Evolutionary conservation across 2,888 invertebrate species (phyloP).

Genomic region (Mallateleia sp.): DNA sequence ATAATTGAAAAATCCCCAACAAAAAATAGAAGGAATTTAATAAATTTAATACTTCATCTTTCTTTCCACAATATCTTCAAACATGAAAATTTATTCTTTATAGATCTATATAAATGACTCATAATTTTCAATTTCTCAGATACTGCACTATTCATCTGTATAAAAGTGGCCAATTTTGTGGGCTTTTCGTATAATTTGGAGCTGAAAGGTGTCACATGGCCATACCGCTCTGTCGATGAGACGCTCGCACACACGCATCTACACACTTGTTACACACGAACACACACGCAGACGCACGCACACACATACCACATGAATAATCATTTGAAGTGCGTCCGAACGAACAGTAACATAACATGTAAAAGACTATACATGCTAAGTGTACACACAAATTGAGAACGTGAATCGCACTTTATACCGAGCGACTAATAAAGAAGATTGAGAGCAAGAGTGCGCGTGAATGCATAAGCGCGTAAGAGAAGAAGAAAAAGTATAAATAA

Average conservation of each 20-base stretch:
- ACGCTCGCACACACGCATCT: constrained; percentile 47
- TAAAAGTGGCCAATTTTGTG: neutral
- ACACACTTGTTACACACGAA: constrained; percentile 44
- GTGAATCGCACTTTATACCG: constrained; percentile 83
- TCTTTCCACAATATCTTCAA: too few species aligned
- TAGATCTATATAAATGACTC: too few species aligned
- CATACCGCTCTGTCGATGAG: constrained; percentile 61
- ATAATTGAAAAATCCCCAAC: too few species aligned
- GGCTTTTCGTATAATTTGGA: constrained; percentile 22
- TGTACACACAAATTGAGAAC: constrained; percentile 76
- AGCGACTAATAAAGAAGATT: constrained; percentile 83
- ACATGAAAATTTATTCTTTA: too few species aligned
- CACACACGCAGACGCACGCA: constrained; percentile 66
- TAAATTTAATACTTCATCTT: too few species aligned
- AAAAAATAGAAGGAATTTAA: too few species aligned
- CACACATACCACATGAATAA: constrained; percentile 50
- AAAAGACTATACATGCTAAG: constrained; percentile 75
- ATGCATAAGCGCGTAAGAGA: constrained; percentile 80
- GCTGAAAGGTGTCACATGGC: constrained; percentile 55
- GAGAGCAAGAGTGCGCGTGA: constrained; percentile 78
- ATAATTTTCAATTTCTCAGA: too few species aligned
- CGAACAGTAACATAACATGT: constrained; percentile 70
- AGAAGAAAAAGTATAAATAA: constrained; percentile 82
- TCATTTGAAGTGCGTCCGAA: constrained; percentile 70
- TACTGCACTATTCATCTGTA: too few species aligned